Evolutionary conservation across 2,888 invertebrate genomes (phyloP).

Genomic region (Drosophila affinis): DNA sequence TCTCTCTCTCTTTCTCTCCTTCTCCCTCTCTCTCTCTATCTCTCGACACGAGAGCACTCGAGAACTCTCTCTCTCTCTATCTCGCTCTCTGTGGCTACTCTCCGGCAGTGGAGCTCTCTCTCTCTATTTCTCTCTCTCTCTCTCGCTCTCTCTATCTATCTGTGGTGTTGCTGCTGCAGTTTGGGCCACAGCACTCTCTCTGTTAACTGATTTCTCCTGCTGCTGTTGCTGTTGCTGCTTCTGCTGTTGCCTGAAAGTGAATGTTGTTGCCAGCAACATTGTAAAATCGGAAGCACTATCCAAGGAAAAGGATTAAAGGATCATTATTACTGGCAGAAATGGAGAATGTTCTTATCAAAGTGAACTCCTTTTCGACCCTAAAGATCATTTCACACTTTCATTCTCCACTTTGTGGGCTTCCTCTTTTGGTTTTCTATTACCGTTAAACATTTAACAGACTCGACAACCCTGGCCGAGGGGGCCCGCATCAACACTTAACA

Average conservation of each 20-base stretch:
- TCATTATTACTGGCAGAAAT: neutral
- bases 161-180: slow-evolving; percentile 16
- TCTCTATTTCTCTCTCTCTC: slow-evolving; percentile 21
- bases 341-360: neutral
- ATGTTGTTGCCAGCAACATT: slow-evolving; percentile 74
- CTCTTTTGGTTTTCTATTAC: neutral
- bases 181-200: slow-evolving; percentile 3
- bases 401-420: neutral
- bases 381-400: too few relatives aligned
- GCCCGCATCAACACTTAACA: slow-evolving; percentile 26
- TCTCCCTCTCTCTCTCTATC: neutral
- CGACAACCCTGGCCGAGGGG: slow-evolving; percentile 32
- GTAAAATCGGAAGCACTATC: slow-evolving; percentile 23
- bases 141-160: slow-evolving; percentile 9
- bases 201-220: slow-evolving; percentile 45
- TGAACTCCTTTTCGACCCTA: too few relatives aligned
- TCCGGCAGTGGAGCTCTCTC: slow-evolving; percentile 16
- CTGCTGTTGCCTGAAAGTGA: slow-evolving; percentile 63
- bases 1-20: slow-evolving; percentile 12
- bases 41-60: neutral
- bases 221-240: slow-evolving; percentile 5
- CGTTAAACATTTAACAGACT: neutral
- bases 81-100: neutral
- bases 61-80: neutral
- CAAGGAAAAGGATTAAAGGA: neutral